Evolutionary conservation across 2,113 vertebrate genomes (phyloP).

Genomic region (Verasper variegatus): DNA sequence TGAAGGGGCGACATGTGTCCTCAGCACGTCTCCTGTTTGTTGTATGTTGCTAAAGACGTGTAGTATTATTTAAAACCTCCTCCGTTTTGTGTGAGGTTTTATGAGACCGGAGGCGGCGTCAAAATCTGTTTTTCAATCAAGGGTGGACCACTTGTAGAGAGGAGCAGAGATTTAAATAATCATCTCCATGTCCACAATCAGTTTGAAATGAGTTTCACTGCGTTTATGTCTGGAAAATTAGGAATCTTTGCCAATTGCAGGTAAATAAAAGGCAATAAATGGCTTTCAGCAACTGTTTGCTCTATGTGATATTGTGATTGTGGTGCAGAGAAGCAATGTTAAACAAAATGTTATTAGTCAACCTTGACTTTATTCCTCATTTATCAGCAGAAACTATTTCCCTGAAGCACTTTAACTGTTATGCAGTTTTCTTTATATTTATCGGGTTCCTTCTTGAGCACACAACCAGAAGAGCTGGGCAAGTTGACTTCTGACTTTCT

Average conservation of each 20-base stretch:
- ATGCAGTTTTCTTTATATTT: too few relatives aligned
- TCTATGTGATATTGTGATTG: slow-evolving; percentile 2
- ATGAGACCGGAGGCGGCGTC: slow-evolving; percentile 12
- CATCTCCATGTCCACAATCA: too few relatives aligned
- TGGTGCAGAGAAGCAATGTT: neutral
- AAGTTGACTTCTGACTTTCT: neutral
- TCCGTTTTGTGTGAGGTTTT: slow-evolving; percentile 4
- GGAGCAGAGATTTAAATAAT: too few relatives aligned
- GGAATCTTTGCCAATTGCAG: neutral
- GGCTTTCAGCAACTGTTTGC: neutral
- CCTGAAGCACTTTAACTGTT: too few relatives aligned
- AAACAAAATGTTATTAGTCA: neutral
- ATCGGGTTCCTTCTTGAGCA: neutral
- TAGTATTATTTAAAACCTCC: slow-evolving; percentile 52
- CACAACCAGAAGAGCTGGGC: too few relatives aligned
- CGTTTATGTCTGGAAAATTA: too few relatives aligned
- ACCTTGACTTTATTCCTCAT: neutral
- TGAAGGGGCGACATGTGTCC: slow-evolving; percentile 57
- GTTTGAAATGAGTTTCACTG: too few relatives aligned
- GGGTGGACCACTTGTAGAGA: neutral
- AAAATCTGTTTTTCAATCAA: slow-evolving; percentile 20
- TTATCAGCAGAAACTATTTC: too few relatives aligned
- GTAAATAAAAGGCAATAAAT: neutral
- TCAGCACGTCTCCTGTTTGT: slow-evolving; percentile 48
- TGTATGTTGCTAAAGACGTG: slow-evolving; percentile 36